These are phyloP conservation scores for Entelurus aequoreus DNA, from an alignment of 2,113 vertebrate species.

Conservation along the genomic window DNA sequence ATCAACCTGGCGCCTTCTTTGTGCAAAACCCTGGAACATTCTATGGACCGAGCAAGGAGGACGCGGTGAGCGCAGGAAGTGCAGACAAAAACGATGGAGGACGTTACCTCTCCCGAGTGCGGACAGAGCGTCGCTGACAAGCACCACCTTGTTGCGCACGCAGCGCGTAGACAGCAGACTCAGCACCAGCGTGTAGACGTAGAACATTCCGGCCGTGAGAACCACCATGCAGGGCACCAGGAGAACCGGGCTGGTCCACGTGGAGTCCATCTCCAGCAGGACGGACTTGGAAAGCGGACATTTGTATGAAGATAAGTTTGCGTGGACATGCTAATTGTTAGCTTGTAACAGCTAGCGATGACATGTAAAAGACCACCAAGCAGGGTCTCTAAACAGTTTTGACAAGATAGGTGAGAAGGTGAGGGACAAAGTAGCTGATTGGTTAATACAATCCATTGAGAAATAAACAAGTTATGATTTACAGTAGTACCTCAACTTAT, in stretches of 20 bases:
- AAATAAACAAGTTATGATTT: no score
- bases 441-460: no score
- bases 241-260: constrained; percentile 62
- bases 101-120: constrained; percentile 84
- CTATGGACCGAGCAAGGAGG: constrained; percentile 55
- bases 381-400: no score
- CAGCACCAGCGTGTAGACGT: constrained; percentile 76
- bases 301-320: background rate
- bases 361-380: no score
- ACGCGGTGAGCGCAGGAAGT: background rate
- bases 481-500: no score
- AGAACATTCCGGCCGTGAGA: constrained; percentile 80
- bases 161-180: constrained; percentile 80
- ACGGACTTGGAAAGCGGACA: background rate
- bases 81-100: background rate
- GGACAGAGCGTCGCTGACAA: constrained; percentile 85
- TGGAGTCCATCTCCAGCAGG: constrained; percentile 71
- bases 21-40: constrained; percentile 86
- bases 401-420: no score
- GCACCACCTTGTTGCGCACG: constrained; percentile 88
- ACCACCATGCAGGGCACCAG: constrained; percentile 77
- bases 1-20: constrained; percentile 83
- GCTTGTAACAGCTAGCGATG: no score
- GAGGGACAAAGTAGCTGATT: no score
- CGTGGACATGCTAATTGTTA: background rate